Percentiles rank a stretch among this genome's conserved stretches.
phyloP scores from a whole-genome alignment of 2,888 invertebrate genomes.

The Actias luna region DNA sequence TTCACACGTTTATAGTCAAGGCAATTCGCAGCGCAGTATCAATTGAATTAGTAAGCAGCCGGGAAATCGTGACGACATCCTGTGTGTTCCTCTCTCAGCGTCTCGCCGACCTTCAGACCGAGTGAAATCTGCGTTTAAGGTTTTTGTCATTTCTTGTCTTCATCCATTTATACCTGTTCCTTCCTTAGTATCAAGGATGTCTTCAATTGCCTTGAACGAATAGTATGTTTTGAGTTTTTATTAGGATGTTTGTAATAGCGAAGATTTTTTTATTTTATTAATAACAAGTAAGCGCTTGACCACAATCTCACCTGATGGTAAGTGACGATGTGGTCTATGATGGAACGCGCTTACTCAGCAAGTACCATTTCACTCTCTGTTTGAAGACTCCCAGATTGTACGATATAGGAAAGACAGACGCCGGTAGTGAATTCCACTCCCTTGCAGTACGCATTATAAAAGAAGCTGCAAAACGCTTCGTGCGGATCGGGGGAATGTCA shows the following conservation, averaged over 20 bases:
- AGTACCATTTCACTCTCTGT: too few relatives aligned
- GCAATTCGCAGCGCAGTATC: constrained; percentile 51
- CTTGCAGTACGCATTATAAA: too few relatives aligned
- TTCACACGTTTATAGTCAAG: background rate
- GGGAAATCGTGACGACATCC: constrained; percentile 60
- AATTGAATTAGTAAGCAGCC: constrained; percentile 61
- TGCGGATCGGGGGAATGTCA: too few relatives aligned
- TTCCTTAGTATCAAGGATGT: background rate
- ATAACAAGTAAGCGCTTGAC: too few relatives aligned
- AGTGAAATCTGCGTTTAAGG: constrained; percentile 18
- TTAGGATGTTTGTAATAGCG: background rate
- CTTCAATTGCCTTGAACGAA: background rate
- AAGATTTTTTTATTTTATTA: too few relatives aligned
- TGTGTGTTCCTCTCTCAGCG: constrained; percentile 36
- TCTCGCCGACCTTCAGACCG: constrained; percentile 32
- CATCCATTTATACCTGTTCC: constrained; percentile 7
- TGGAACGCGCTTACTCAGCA: too few relatives aligned
- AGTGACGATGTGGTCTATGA: too few relatives aligned
- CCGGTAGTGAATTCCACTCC: too few relatives aligned
- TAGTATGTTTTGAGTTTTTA: background rate
- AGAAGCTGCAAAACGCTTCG: too few relatives aligned
- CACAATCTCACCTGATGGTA: too few relatives aligned
- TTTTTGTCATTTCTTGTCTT: constrained; percentile 23
- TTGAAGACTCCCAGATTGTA: too few relatives aligned
- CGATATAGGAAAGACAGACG: too few relatives aligned